A percentile compares a stretch with the other conserved stretches of the same genome.
Conservation (phyloP, 2,113 vertebrate species). For the Edolisoma coerulescens region DNA sequence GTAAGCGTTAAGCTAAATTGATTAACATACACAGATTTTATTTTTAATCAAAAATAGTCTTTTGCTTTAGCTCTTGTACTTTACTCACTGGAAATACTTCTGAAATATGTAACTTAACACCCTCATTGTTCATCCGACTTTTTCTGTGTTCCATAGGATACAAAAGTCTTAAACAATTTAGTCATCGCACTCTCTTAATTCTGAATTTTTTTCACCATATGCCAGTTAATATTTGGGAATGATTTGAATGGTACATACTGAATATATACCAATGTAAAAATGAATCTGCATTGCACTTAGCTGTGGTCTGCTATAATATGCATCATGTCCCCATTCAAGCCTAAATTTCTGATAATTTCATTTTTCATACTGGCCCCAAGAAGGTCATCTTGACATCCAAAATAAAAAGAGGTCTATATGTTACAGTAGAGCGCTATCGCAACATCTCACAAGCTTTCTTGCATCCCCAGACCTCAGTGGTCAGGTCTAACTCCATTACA, state of each 20-base stretch:
- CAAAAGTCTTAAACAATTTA: neutral
- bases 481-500: neutral
- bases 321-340: neutral
- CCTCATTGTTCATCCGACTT: neutral
- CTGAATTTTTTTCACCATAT: neutral
- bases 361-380: neutral
- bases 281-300: neutral
- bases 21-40: neutral
- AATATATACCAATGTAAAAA: neutral
- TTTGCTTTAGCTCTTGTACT: neutral
- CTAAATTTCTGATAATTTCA: neutral
- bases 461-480: neutral
- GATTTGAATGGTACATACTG: neutral
- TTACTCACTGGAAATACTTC: neutral
- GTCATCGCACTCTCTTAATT: fast-evolving
- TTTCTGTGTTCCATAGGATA: neutral
- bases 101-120: neutral
- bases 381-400: neutral
- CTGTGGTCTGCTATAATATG: neutral
- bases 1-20: neutral
- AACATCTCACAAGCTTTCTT: neutral
- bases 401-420: neutral
- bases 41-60: neutral
- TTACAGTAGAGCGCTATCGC: neutral
- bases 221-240: neutral